These are phyloP conservation scores for Callyntrura sp. DNA, from an alignment of 2,888 invertebrate genomes.

Conservation along the genomic window DNA sequence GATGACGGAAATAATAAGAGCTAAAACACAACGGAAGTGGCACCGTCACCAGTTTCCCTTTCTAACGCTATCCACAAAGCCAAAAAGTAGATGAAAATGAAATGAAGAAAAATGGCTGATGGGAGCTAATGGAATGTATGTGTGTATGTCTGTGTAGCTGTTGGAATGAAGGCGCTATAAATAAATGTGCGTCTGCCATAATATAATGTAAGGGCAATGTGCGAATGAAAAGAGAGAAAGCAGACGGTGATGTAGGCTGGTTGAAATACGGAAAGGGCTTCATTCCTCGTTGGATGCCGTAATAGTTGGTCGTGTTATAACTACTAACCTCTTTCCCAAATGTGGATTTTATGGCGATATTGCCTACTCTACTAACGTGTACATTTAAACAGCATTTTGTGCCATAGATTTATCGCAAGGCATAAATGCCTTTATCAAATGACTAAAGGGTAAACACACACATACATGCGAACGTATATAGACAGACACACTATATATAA, in stretches of 20 bases:
- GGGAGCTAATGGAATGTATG: conserved; percentile 66
- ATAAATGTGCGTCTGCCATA: background rate
- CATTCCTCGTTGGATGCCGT: conserved; percentile 25
- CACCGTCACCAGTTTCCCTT: conserved; percentile 5
- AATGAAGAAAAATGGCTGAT: conserved; percentile 62
- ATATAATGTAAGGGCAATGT: background rate
- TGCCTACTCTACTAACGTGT: background rate
- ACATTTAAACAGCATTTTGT: background rate
- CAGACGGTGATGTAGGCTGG: conserved; percentile 60
- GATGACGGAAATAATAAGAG: conserved; percentile 35
- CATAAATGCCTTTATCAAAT: background rate
- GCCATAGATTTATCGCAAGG: background rate
- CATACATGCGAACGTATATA: conserved; percentile 15
- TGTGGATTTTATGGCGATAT: background rate
- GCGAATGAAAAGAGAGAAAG: conserved; percentile 50
- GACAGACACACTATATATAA: background rate
- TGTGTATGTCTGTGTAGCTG: conserved; percentile 27
- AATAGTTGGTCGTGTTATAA: background rate
- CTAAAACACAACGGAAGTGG: background rate
- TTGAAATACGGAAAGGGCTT: conserved; percentile 47
- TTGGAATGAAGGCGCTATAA: conserved; percentile 24
- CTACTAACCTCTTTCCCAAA: background rate
- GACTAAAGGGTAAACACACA: background rate
- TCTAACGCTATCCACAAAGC: background rate
- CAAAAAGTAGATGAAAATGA: conserved; percentile 20